phyloP scores from a whole-genome alignment of 2,888 invertebrate genomes.

The Lymantria monacha region DNA sequence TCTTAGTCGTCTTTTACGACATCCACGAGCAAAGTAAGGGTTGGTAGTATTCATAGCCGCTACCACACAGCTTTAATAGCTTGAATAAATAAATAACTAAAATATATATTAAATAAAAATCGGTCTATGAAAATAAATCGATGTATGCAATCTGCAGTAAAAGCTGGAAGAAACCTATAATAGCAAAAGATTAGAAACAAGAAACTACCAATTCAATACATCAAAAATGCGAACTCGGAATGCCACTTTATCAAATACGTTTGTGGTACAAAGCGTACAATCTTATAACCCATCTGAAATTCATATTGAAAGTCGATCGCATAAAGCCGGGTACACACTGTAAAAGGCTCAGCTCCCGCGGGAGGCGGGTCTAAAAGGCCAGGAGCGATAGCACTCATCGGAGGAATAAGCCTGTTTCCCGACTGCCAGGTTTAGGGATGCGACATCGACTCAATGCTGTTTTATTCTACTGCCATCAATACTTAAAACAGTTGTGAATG shows the following conservation, averaged over 20 bases:
- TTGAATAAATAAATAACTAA: too few species aligned
- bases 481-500: conserved; percentile 75
- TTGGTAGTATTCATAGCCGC: too few species aligned
- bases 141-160: too few species aligned
- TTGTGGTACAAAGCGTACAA: conserved; percentile 62
- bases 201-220: conserved; percentile 10
- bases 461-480: conserved; percentile 80
- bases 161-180: too few species aligned
- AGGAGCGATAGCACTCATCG: conserved; percentile 74
- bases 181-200: conserved; percentile 10
- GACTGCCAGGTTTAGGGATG: conserved; percentile 75
- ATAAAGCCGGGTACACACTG: conserved; percentile 73
- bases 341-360: conserved; percentile 75
- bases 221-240: conserved; percentile 47
- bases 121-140: too few species aligned
- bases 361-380: conserved; percentile 70
- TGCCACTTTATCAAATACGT: conserved; percentile 65
- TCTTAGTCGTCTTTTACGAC: too few species aligned
- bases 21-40: too few species aligned
- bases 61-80: too few species aligned
- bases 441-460: conserved; percentile 77
- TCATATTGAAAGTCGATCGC: conserved; percentile 76
- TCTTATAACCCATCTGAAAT: conserved; percentile 78
- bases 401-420: conserved; percentile 81
- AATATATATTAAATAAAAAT: too few species aligned